Conservation (phyloP, 2,888 invertebrate genomes). For the Dascillus cervinus region DNA sequence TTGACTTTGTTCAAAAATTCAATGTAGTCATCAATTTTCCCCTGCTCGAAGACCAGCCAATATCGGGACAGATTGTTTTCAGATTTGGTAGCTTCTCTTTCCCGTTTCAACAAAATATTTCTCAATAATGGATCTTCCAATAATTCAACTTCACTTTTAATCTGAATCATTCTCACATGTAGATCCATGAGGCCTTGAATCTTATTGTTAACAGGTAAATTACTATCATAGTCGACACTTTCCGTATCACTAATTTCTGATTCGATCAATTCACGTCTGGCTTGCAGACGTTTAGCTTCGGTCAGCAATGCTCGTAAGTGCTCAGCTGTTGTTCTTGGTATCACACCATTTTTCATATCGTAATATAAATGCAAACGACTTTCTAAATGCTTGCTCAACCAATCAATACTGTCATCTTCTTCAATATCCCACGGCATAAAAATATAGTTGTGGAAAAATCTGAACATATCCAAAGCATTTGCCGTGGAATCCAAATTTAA, state of each 20-base stretch:
- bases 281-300: conserved; percentile 48
- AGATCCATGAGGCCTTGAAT: conserved; percentile 47
- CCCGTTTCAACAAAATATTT: conserved; percentile 40
- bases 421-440: conserved; percentile 68
- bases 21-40: conserved; percentile 43
- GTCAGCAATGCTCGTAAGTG: conserved; percentile 47
- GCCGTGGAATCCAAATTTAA: conserved; percentile 54
- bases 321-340: conserved; percentile 45
- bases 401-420: conserved; percentile 52
- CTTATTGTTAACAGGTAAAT: conserved; percentile 23
- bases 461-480: conserved; percentile 55
- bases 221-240: conserved; percentile 34
- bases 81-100: conserved; percentile 18
- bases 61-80: conserved; percentile 21
- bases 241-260: conserved; percentile 37
- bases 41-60: conserved; percentile 45
- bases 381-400: conserved; percentile 49
- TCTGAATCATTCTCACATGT: conserved; percentile 49
- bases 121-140: conserved; percentile 53
- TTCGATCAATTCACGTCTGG: conserved; percentile 43
- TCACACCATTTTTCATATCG: conserved; percentile 48
- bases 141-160: conserved; percentile 51
- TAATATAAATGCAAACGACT: conserved; percentile 49
- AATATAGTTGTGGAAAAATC: conserved; percentile 58
- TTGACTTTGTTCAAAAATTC: conserved; percentile 41